These are phyloP conservation scores for Apoda limacodes DNA, from an alignment of 2,888 invertebrate species.

Conservation along the genomic window DNA sequence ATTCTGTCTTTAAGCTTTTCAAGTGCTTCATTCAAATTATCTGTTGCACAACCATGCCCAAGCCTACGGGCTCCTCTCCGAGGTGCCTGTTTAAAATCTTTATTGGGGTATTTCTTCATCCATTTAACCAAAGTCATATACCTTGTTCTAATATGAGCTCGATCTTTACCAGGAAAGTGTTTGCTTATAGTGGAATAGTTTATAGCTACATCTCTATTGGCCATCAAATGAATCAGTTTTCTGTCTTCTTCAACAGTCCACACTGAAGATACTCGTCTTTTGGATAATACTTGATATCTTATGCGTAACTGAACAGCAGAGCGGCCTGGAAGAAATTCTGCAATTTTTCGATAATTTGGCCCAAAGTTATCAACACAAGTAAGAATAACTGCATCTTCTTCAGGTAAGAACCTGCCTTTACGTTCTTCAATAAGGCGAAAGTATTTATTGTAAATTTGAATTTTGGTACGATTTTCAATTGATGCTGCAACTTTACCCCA, in stretches of 20 bases:
- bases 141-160: conserved; percentile 72
- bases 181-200: conserved; percentile 56
- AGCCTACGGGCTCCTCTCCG: conserved; percentile 41
- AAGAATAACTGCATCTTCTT: conserved; percentile 76
- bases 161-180: conserved; percentile 63
- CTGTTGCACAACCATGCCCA: conserved; percentile 30
- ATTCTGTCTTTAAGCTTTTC: conserved; percentile 43
- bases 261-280: conserved; percentile 42
- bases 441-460: conserved; percentile 75
- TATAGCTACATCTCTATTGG: conserved; percentile 41
- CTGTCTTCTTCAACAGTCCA: conserved; percentile 75
- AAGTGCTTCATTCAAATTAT: conserved; percentile 41
- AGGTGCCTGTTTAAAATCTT: conserved; percentile 40
- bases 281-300: conserved; percentile 66
- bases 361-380: conserved; percentile 73
- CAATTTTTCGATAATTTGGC: conserved; percentile 69
- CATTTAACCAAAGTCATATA: conserved; percentile 64
- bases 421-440: conserved; percentile 43
- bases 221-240: conserved; percentile 66
- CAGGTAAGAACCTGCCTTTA: conserved; percentile 73
- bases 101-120: conserved; percentile 55
- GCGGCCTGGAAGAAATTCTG: conserved; percentile 71
- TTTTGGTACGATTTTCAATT: conserved; percentile 73
- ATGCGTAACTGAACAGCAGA: conserved; percentile 71
- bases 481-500: conserved; percentile 78